phyloP scores from a whole-genome alignment of 2,113 vertebrate genomes.

The Heptranchias perlo region DNA sequence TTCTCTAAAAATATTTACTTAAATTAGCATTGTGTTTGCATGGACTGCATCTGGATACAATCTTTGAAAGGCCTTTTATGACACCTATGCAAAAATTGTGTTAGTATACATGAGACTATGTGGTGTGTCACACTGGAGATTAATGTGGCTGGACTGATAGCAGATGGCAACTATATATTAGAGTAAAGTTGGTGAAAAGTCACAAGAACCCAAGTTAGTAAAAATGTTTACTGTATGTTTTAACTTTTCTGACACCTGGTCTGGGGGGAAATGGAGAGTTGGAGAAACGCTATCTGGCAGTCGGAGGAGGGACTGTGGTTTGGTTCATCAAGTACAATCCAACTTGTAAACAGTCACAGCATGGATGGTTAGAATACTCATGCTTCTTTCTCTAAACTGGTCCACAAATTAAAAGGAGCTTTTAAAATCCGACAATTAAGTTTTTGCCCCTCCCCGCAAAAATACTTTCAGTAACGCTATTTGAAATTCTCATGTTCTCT shows the following conservation, averaged over 20 bases:
- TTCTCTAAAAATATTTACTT: not conserved
- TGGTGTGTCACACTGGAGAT: not conserved
- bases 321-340: not conserved
- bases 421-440: not conserved
- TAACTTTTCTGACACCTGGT: not conserved
- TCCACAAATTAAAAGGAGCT: not conserved
- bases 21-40: not conserved
- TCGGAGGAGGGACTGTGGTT: not conserved
- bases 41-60: not conserved
- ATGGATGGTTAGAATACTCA: not conserved
- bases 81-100: not conserved
- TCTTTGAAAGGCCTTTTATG: not conserved
- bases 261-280: no score
- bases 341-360: no score
- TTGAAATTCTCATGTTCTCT: not conserved
- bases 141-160: not conserved
- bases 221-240: not conserved
- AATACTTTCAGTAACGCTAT: not conserved
- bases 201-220: not conserved
- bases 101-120: not conserved
- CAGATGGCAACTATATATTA: not conserved
- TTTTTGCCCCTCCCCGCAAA: not conserved
- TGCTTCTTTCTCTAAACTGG: not conserved
- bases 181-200: not conserved
- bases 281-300: not conserved